These are phyloP conservation scores for Protomyctophum bolini DNA, from an alignment of 2,113 vertebrate species.

Conservation along the genomic window DNA sequence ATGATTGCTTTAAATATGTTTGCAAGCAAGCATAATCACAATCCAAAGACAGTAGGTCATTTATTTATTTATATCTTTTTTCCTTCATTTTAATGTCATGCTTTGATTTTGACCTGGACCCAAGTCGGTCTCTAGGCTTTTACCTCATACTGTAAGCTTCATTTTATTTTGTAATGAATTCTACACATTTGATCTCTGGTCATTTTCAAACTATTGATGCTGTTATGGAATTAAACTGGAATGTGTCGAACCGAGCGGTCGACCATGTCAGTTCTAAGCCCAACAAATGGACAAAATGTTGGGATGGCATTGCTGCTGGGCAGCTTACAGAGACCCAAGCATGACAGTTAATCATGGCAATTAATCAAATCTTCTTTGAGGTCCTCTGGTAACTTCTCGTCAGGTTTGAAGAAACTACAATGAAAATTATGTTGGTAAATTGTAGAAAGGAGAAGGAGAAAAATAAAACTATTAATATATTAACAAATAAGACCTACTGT, in stretches of 20 bases:
- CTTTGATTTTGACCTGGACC: constrained; percentile 17
- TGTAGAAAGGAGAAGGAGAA: constrained; percentile 4
- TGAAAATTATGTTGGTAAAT: constrained; percentile 8
- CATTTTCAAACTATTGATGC: constrained; percentile 24
- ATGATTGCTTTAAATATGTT: constrained; percentile 14
- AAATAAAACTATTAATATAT: neutral
- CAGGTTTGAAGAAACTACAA: constrained; percentile 8
- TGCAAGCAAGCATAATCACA: constrained; percentile 34
- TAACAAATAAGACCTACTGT: neutral
- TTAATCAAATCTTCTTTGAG: neutral
- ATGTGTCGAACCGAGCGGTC: constrained; percentile 12
- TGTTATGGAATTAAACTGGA: constrained; percentile 60
- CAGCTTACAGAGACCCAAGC: constrained; percentile 38
- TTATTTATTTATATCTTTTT: constrained; percentile 8
- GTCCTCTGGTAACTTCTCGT: constrained; percentile 31
- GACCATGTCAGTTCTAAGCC: constrained; percentile 8
- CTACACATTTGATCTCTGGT: constrained; percentile 35
- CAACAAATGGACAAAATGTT: constrained; percentile 29
- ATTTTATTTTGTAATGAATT: constrained; percentile 42
- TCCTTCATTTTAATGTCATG: constrained; percentile 3
- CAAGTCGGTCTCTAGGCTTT: constrained; percentile 34
- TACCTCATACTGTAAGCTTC: constrained; percentile 19
- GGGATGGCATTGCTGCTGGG: constrained; percentile 43
- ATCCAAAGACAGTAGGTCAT: constrained; percentile 67
- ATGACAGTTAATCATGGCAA: neutral